Evolutionary conservation across 2,113 vertebrate species (phyloP).

Genomic region (Sigmodon hispidus): DNA sequence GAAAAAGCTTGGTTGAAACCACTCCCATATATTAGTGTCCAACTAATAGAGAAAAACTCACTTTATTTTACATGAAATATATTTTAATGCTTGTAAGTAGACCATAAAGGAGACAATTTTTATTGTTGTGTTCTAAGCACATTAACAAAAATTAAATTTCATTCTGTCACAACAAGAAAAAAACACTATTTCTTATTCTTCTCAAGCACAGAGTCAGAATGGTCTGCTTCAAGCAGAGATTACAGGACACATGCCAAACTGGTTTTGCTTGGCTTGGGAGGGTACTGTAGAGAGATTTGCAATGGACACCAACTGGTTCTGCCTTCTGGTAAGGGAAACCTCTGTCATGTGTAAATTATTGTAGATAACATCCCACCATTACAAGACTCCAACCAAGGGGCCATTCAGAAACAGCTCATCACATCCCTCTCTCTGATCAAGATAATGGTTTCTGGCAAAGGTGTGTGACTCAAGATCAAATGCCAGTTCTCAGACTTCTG

Average conservation of each 20-base stretch:
- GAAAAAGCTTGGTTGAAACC: background rate
- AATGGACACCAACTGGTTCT: background rate
- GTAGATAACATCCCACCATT: background rate
- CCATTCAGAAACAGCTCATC: too few relatives aligned
- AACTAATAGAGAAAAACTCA: slow-evolving; percentile 3
- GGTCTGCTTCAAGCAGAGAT: background rate
- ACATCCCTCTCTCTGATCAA: background rate
- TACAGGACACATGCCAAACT: background rate
- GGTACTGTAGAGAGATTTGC: background rate
- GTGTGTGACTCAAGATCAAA: background rate
- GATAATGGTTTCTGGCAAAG: background rate
- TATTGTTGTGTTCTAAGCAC: background rate
- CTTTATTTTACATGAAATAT: background rate
- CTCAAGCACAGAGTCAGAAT: background rate
- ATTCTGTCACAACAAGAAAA: background rate
- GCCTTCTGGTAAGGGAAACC: background rate
- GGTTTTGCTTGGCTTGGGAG: background rate
- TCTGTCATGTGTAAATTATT: background rate
- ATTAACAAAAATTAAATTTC: background rate
- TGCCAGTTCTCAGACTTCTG: background rate
- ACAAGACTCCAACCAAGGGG: background rate
- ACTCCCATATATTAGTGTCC: slow-evolving; percentile 19
- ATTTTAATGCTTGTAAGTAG: background rate
- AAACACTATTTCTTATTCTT: background rate
- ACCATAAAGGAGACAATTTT: background rate